Percentiles rank a stretch among this genome's conserved stretches.
Conservation (phyloP, 2,797 vertebrate genomes). For the Tachyglossus aculeatus region DNA sequence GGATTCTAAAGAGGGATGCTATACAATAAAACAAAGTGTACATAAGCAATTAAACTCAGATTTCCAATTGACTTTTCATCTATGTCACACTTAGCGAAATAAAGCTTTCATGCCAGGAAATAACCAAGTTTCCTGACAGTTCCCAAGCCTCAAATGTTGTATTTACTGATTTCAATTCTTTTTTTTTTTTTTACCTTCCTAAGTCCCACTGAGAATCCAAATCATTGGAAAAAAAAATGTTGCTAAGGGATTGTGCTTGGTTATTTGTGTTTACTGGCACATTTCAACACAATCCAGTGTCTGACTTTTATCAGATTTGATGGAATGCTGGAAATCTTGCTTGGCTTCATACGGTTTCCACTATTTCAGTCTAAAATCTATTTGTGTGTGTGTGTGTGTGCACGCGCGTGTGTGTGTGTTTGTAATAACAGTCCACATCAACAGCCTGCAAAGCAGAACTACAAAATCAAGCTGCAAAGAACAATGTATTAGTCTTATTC, state of each 20-base stretch:
- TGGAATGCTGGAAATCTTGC: constrained; percentile 13
- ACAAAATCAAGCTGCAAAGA: not conserved
- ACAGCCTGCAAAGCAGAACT: no score
- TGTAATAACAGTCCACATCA: not conserved
- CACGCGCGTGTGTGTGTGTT: no score
- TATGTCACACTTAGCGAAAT: constrained; percentile 32
- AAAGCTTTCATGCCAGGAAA: constrained; percentile 38
- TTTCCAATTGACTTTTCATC: constrained; percentile 50
- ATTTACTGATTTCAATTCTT: not conserved
- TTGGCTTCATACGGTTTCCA: constrained; percentile 21
- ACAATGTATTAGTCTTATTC: not conserved
- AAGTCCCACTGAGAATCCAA: constrained; percentile 46
- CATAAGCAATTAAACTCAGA: constrained; percentile 37
- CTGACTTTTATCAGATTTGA: constrained; percentile 56
- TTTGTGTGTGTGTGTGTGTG: not conserved
- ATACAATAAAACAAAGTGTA: constrained; percentile 12
- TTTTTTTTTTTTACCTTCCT: not conserved
- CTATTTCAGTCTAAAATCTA: not conserved
- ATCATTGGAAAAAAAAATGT: not conserved
- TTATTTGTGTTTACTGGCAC: constrained; percentile 49
- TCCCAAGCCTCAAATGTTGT: constrained; percentile 16
- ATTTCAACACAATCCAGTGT: constrained; percentile 50
- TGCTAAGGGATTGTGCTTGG: not conserved
- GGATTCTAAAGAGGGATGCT: not conserved
- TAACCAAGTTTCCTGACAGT: constrained; percentile 35